Conservation (phyloP, 1,140 invertebrate genomes). For the Drosophila miranda region DNA sequence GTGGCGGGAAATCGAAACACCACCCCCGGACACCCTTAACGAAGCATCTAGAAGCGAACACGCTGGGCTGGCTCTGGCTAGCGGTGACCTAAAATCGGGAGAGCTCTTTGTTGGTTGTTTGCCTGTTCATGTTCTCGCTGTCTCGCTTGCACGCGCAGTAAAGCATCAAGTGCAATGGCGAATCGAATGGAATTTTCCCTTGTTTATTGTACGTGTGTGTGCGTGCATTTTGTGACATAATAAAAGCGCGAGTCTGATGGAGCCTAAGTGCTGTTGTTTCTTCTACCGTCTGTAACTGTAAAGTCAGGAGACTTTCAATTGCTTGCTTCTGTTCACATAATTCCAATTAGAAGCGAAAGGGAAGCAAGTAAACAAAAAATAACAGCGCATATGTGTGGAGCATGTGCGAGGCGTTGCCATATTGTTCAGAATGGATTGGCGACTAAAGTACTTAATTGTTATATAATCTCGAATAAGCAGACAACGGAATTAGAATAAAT, state of each 20-base stretch:
- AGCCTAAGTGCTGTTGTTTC: background rate
- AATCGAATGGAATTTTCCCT: constrained; percentile 77
- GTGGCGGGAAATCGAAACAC: too few species aligned
- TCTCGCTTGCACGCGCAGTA: constrained; percentile 51
- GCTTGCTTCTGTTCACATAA: background rate
- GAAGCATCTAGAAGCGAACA: constrained; percentile 30
- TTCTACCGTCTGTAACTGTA: too few species aligned
- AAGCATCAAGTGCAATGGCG: constrained; percentile 52
- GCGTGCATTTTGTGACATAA: constrained; percentile 51
- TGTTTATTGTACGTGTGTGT: constrained; percentile 36
- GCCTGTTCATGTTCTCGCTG: constrained; percentile 5
- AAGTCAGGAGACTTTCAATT: too few species aligned
- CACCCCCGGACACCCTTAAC: background rate
- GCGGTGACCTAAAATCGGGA: constrained; percentile 43
- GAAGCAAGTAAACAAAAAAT: constrained; percentile 28
- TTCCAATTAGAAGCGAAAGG: constrained; percentile 11
- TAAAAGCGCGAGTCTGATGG: background rate
- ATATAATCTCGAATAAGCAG: too few species aligned
- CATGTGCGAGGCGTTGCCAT: too few species aligned
- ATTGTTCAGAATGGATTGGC: too few species aligned
- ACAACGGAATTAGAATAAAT: too few species aligned
- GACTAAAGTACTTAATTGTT: too few species aligned
- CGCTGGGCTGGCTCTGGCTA: too few species aligned
- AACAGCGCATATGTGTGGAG: background rate
- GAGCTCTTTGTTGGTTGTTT: background rate